Base-by-base conservation (phyloP, 2,888 invertebrate species). In the Epistrophella euchroma region DNA sequence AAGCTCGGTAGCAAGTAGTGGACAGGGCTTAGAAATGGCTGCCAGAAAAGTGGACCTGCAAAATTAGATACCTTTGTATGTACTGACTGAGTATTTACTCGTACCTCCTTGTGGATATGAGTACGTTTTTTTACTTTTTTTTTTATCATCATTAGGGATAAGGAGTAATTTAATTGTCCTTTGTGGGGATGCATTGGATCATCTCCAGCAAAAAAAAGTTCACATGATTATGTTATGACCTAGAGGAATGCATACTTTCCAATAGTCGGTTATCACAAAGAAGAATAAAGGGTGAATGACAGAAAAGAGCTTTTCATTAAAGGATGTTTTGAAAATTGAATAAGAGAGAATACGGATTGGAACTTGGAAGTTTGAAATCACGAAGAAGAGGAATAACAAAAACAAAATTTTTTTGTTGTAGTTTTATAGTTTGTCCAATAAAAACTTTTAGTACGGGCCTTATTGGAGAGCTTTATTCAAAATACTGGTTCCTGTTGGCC, bases 161-260 rank as follows among this genome's bases (percentile, higher is more conserved):
- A 45, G 68, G 37, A 60, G 60, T 81, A 85, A 85, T 81, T 68
- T 81, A 81, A 76, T 76, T 81, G 76, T 81, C 56, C 76, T 81
- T 76, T 81, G 81, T 81, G 72, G 56, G 52, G 68, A 73, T 76
- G 81, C 72, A 72, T 76, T 81, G 76, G 76, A 81, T 77, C 81
- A 70, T 73, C 60, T 60, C 68, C 11, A 15, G 15, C 5, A 3
- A 70, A 68, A 76, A 62, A 58, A 58, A 58, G 22, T 58, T 47
- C 47, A 76, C 55, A 19, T n/a, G 55, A 81, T 76, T 60, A 76
- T 68, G 17, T 32, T 10, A 47, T 62, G 56, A 72, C 80, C 76
- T 11, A 3, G 32, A 76, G 66, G 80, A 79, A 71, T 84, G 47
- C 68, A 43, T 4, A 2, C 28, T 5, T 43, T 17, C 9, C 7